phyloP scores from a whole-genome alignment of 2,888 invertebrate genomes.

The Volucella inflata region DNA sequence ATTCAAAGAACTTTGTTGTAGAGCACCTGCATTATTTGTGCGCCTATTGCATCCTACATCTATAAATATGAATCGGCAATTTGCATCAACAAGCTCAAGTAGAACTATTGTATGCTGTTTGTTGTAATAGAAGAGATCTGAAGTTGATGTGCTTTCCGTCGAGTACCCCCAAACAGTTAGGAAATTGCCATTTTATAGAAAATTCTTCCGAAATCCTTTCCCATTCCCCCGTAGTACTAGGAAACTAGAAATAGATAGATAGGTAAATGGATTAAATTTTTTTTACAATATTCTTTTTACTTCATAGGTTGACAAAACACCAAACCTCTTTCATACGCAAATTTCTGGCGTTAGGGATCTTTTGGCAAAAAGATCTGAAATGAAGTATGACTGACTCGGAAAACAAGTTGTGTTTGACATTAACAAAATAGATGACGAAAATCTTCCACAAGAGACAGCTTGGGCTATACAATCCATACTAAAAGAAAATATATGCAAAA shows the following conservation, averaged over 20 bases:
- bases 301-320: slow-evolving; percentile 1
- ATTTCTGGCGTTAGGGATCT: not conserved
- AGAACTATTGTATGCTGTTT: slow-evolving; percentile 22
- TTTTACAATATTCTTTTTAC: not conserved
- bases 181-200: slow-evolving; percentile 25
- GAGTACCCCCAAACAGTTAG: slow-evolving; percentile 23
- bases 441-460: slow-evolving; percentile 9
- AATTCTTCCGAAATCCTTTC: slow-evolving; percentile 15
- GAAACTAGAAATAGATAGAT: slow-evolving; percentile 29
- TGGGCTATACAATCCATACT: slow-evolving; percentile 20
- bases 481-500: not conserved
- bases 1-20: too few species aligned
- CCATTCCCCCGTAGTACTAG: slow-evolving; percentile 20
- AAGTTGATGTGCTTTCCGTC: slow-evolving; percentile 36
- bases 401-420: slow-evolving; percentile 33
- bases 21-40: slow-evolving; percentile 34
- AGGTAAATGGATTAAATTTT: not conserved
- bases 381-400: slow-evolving; percentile 22
- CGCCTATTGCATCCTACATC: slow-evolving; percentile 42
- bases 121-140: slow-evolving; percentile 14
- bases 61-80: slow-evolving; percentile 33
- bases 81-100: slow-evolving; percentile 27
- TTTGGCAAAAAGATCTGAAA: not conserved
- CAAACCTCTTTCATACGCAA: not conserved
- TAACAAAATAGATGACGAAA: slow-evolving; percentile 12